A percentile compares a stretch with the other conserved stretches of the same genome.
Conservation (phyloP, 2,888 invertebrate species). For the Andrena praecox region DNA sequence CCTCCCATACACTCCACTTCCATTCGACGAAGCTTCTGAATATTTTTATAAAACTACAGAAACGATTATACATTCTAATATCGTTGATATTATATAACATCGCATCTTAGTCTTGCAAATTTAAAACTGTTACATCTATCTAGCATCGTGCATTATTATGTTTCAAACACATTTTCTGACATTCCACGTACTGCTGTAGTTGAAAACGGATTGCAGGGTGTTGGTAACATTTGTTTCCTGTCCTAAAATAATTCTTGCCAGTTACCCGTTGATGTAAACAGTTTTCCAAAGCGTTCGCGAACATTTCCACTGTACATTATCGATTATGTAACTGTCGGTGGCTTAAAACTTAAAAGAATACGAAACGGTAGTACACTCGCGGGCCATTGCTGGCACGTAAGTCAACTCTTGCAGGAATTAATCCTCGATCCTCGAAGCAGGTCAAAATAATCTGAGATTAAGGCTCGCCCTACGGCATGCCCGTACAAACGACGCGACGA, state of each 20-base stretch:
- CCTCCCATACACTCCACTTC: background rate
- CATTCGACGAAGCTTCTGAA: background rate
- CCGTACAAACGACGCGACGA: slow-evolving; percentile 22
- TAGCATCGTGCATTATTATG: no score
- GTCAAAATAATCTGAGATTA: slow-evolving; percentile 82
- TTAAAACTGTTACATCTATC: no score
- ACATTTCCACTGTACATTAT: no score
- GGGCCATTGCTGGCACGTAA: slow-evolving; percentile 62
- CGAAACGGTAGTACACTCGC: slow-evolving; percentile 20
- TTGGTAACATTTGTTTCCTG: no score
- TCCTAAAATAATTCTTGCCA: no score
- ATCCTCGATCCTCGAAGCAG: slow-evolving; percentile 82
- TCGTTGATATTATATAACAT: background rate
- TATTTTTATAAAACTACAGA: background rate
- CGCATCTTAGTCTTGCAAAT: background rate
- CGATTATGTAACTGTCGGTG: background rate
- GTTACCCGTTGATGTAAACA: no score
- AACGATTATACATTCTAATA: background rate
- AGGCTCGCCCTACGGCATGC: slow-evolving; percentile 63
- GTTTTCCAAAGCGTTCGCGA: no score
- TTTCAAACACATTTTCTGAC: no score
- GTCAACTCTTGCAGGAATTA: slow-evolving; percentile 75
- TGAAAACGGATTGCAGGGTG: no score
- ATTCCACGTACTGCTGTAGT: no score
- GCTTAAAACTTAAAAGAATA: slow-evolving; percentile 8